Evolutionary conservation across 2,797 vertebrate species (phyloP), one percentile per base, ranked within the genome.

Genomic region (Phalloptychus januarius): DNA sequence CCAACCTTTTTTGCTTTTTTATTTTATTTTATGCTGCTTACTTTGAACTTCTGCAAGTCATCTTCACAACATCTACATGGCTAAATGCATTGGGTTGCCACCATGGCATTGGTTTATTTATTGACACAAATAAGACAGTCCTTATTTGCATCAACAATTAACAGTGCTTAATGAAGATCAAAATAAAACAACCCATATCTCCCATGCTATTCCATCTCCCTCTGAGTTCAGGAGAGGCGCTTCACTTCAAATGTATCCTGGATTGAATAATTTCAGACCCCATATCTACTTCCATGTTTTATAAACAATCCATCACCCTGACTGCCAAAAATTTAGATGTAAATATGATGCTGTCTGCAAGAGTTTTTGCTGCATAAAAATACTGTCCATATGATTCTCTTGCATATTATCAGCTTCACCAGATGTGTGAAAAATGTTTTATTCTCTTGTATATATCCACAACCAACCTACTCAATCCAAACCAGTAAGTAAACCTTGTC

Each of bases 401-500:
- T 46, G 48, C 45, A 58, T 13, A 79, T 72, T 65, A 50, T 48
- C 79, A 71, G 33, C 7, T 65, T 65, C 83, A 46, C 79, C 80
- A 74, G 44, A 70, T 63, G 58, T 25, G 28, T 10, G 42, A 83
- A 87, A 77, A 61, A 83, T 78, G 31, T 20, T 81, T 70, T 31
- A 78, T 61, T 58, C 23, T 52, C 23, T 44, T 46, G 36, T 7
- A 63, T 11, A 11, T 31, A 18, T 23, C 50, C 13, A 28, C 31
- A 7, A 20, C 72, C 31, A 70, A 77, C 63, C 33, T 70, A 76
- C 74, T 83, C 58, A 63, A 33, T 63, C 58, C 58, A 36, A 36
- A 18, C 58, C 79, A 83, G 45, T 42, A 25, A 85, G 73, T 58
- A 74, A 74, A 79, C 71, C 77, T 76, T 70, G 56, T 74, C 78